A percentile compares a stretch with the other conserved stretches of the same genome.
Conservation (phyloP, 2,888 invertebrate species). For the Melanostoma scalare region DNA sequence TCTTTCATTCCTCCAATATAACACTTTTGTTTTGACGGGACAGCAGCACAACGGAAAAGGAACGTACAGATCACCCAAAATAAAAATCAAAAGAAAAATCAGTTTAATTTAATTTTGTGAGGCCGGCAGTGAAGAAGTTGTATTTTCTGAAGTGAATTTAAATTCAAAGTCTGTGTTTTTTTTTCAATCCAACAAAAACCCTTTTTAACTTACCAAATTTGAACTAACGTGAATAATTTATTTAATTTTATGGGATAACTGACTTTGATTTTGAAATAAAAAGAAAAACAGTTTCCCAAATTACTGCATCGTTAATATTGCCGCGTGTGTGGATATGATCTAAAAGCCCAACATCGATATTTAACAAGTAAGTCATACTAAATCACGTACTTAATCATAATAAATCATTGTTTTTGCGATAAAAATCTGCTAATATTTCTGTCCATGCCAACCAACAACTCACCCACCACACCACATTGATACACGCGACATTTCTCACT, state of each 20-base stretch:
- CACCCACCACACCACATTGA: constrained; percentile 31
- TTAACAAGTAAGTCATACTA: constrained; percentile 61
- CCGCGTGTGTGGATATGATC: constrained; percentile 60
- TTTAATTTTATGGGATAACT: neutral
- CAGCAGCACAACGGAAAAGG: no score
- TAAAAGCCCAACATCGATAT: constrained; percentile 37
- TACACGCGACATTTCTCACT: constrained; percentile 37
- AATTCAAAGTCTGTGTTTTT: constrained; percentile 7
- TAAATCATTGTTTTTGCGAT: constrained; percentile 43
- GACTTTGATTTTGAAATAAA: neutral
- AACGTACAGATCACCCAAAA: constrained; percentile 8
- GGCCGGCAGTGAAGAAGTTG: constrained; percentile 3
- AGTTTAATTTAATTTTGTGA: constrained; percentile 30
- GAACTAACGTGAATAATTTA: neutral
- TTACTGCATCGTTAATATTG: neutral
- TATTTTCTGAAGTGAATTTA: neutral
- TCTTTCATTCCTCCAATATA: no score
- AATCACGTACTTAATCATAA: neutral
- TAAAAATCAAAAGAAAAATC: constrained; percentile 18
- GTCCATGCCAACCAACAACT: constrained; percentile 48
- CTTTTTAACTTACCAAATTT: neutral
- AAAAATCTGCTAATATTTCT: constrained; percentile 30
- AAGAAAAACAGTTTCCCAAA: neutral
- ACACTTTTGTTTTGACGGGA: no score
- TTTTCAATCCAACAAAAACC: neutral